A percentile compares a stretch with the other conserved stretches of the same genome.
Evolutionary conservation across 1,140 invertebrate genomes (phyloP).

Genomic region (Forficula auricularia): DNA sequence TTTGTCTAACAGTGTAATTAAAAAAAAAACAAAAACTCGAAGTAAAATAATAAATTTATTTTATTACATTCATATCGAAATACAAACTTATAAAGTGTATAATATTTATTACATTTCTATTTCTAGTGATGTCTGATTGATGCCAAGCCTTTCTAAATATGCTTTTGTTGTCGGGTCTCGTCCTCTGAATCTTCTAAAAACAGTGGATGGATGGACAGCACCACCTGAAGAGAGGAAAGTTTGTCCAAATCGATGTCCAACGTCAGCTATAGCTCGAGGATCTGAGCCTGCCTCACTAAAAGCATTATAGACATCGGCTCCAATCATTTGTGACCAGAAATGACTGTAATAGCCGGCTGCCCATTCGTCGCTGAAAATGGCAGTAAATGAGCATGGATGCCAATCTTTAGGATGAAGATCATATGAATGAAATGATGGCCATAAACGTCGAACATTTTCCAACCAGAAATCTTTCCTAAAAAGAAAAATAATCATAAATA

Average conservation of each 20-base stretch:
- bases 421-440: constrained; percentile 58
- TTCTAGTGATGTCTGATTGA: constrained; percentile 19
- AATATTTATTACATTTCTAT: no score
- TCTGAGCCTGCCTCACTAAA: constrained; percentile 45
- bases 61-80: no score
- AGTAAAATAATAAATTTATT: no score
- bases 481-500: no score
- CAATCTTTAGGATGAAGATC: constrained; percentile 55
- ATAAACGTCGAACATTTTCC: constrained; percentile 51
- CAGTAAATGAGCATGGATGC: constrained; percentile 60
- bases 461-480: constrained; percentile 53
- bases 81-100: no score
- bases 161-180: constrained; percentile 75
- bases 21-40: no score
- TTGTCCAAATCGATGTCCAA: constrained; percentile 46
- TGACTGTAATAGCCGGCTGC: constrained; percentile 56
- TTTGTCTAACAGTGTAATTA: no score
- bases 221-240: constrained; percentile 75
- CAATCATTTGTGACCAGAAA: constrained; percentile 70
- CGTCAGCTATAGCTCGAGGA: constrained; percentile 5
- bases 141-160: constrained; percentile 45
- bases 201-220: constrained; percentile 54
- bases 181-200: constrained; percentile 78
- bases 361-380: constrained; percentile 52
- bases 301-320: constrained; percentile 71